These are phyloP conservation scores for Lordiphosa fenestrarum DNA, from an alignment of 2,888 invertebrate genomes.

Conservation along the genomic window DNA sequence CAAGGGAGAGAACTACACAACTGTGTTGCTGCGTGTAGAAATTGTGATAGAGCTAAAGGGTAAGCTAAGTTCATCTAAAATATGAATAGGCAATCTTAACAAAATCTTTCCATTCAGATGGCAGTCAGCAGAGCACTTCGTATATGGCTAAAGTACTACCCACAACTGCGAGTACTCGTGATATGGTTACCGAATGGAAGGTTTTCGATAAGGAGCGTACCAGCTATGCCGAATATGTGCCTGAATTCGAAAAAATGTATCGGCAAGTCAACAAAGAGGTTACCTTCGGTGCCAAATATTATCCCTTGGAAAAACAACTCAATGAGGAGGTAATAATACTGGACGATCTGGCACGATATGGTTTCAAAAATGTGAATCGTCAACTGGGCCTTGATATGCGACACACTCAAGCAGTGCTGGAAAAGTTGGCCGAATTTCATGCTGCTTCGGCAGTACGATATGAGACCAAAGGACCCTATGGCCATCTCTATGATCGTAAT, in stretches of 20 bases:
- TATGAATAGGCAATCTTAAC: background rate
- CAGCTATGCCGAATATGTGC: conserved; percentile 65
- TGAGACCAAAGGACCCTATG: conserved; percentile 65
- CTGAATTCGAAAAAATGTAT: conserved; percentile 72
- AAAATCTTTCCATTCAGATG: conserved; percentile 39
- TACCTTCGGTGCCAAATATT: conserved; percentile 63
- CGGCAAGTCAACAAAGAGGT: conserved; percentile 41
- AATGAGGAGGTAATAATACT: conserved; percentile 59
- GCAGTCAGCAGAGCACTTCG: conserved; percentile 35
- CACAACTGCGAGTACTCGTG: conserved; percentile 34
- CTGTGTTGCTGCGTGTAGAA: conserved; percentile 58
- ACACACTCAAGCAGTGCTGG: conserved; percentile 77
- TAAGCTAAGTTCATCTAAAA: conserved; percentile 16
- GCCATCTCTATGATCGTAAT: conserved; percentile 54
- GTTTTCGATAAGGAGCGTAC: conserved; percentile 75
- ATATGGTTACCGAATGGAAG: conserved; percentile 55
- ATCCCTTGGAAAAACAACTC: conserved; percentile 22
- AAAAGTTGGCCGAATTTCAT: conserved; percentile 80
- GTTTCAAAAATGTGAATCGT: conserved; percentile 61
- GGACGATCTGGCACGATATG: conserved; percentile 67
- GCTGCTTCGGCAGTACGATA: conserved; percentile 80
- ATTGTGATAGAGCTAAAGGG: conserved; percentile 56
- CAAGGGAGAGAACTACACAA: conserved; percentile 75
- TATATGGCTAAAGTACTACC: conserved; percentile 67
- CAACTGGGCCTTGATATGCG: conserved; percentile 76